Percentiles rank a stretch among this genome's conserved stretches.
Conservation (phyloP, 2,113 vertebrate genomes). For the Anolis sagrei region DNA sequence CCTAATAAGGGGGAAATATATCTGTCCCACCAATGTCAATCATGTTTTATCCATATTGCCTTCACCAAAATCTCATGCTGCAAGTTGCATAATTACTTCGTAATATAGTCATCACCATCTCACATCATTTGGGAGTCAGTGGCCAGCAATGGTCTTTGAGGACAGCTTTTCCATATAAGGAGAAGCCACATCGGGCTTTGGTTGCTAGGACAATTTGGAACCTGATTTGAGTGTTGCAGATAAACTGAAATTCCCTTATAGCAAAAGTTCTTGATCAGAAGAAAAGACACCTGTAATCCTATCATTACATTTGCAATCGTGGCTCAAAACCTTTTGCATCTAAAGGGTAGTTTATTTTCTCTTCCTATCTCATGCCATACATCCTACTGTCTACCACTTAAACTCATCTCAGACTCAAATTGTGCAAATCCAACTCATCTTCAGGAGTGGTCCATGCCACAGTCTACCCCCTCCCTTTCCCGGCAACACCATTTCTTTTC, state of each 20-base stretch:
- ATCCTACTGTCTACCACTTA: not conserved
- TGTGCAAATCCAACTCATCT: constrained; percentile 9
- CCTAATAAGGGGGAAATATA: too few relatives aligned
- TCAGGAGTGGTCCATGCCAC: not conserved
- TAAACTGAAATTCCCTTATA: not conserved
- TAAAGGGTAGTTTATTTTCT: not conserved
- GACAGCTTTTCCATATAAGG: not conserved
- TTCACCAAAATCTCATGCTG: not conserved
- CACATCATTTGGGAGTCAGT: not conserved
- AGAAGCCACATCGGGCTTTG: not conserved
- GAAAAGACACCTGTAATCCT: too few relatives aligned
- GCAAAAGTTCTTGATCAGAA: not conserved
- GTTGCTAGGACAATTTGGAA: not conserved
- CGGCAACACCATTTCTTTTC: not conserved
- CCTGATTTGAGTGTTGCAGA: not conserved
- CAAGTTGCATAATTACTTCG: not conserved
- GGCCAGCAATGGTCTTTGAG: not conserved
- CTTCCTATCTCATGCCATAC: not conserved
- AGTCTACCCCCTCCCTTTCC: not conserved
- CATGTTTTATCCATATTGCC: too few relatives aligned
- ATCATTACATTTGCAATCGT: not conserved
- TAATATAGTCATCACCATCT: not conserved
- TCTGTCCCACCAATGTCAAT: too few relatives aligned
- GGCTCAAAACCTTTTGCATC: not conserved
- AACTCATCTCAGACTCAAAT: not conserved